Evolutionary conservation across 37 sponge, comb jelly and placozoan genomes (phyloP).

Genomic region (Diacarnus erythraeanus): DNA sequence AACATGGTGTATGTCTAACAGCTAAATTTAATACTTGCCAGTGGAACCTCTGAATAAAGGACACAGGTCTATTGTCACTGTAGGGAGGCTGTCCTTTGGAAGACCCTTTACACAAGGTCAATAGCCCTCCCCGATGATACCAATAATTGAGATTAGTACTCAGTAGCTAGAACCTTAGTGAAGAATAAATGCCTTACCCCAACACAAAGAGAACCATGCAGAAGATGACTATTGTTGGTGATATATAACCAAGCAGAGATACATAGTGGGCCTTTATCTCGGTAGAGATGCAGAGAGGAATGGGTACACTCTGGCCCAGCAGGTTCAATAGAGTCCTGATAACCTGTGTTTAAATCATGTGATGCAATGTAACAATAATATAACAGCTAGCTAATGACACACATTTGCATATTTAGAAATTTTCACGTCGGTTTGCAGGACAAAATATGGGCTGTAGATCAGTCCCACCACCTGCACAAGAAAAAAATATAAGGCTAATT

Average conservation of each 20-base stretch:
- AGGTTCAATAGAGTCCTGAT: slow-evolving; percentile 39
- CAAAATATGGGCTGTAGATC: slow-evolving; percentile 59
- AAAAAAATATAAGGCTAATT: too few relatives aligned
- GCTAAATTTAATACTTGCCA: too few relatives aligned
- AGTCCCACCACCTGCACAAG: slow-evolving; percentile 81
- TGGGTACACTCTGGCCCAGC: slow-evolving; percentile 69
- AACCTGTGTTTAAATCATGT: background rate
- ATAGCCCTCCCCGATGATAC: too few relatives aligned
- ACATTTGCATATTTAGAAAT: background rate
- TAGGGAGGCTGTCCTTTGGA: too few relatives aligned
- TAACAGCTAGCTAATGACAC: background rate
- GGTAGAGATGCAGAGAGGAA: slow-evolving; percentile 57
- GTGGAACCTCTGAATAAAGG: too few relatives aligned
- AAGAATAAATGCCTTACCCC: too few relatives aligned
- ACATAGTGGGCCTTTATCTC: slow-evolving; percentile 50
- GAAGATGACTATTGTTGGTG: slow-evolving; percentile 41
- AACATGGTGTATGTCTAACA: too few relatives aligned
- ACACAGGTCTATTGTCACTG: too few relatives aligned
- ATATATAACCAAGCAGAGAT: slow-evolving; percentile 69
- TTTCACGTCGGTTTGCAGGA: slow-evolving; percentile 19
- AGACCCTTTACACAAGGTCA: too few relatives aligned
- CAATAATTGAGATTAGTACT: too few relatives aligned
- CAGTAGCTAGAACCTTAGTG: too few relatives aligned
- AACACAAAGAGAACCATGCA: slow-evolving; percentile 27
- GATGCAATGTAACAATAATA: background rate